These are phyloP conservation scores for Intellagama lesueurii DNA, from an alignment of 2,797 vertebrate genomes.

Conservation along the genomic window DNA sequence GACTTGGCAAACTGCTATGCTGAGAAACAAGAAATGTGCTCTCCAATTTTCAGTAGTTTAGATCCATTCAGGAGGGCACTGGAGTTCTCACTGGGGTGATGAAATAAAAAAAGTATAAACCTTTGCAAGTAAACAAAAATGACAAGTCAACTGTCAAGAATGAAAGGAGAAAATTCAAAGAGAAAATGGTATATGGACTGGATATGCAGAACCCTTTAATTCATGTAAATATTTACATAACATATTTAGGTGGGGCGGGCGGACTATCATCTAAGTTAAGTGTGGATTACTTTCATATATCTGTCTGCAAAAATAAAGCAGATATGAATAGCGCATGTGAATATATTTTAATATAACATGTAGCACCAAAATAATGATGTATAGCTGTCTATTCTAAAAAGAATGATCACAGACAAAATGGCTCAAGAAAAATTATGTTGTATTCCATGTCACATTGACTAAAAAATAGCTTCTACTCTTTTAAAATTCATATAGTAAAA, in stretches of 20 bases:
- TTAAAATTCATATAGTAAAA: background rate
- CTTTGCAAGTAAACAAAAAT: background rate
- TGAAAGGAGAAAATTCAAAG: background rate
- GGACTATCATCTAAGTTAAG: background rate
- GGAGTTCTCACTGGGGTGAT: too few species aligned
- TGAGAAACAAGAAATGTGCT: too few species aligned
- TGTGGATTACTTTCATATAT: background rate
- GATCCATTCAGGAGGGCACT: too few species aligned
- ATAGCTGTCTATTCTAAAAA: constrained; percentile 8
- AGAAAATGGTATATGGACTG: background rate
- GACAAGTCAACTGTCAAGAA: background rate
- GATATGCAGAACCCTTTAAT: background rate
- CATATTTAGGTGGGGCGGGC: background rate
- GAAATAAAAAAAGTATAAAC: too few species aligned
- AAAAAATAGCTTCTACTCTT: constrained; percentile 9
- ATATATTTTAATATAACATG: background rate
- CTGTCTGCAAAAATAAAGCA: background rate
- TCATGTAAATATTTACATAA: background rate
- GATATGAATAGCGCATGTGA: background rate
- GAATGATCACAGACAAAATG: background rate
- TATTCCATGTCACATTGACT: constrained; percentile 21
- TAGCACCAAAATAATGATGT: background rate
- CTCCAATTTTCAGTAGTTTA: too few species aligned
- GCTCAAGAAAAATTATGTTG: constrained; percentile 11
- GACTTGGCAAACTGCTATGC: too few species aligned